phyloP scores from a whole-genome alignment of 2,797 vertebrate species.

The Hylomyscus alleni region DNA sequence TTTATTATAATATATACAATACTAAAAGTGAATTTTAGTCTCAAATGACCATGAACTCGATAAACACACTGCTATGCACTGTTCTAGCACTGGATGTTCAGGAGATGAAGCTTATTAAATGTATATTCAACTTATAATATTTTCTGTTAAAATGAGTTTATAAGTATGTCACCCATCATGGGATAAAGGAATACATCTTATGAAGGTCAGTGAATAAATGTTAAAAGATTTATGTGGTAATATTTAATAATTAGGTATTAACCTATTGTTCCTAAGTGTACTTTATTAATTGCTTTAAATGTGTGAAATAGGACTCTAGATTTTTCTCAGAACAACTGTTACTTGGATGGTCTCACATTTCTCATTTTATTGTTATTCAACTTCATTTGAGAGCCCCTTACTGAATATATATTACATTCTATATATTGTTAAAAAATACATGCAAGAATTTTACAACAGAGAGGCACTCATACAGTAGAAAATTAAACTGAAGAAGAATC shows the following conservation, averaged over 20 bases:
- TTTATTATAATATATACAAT: neutral
- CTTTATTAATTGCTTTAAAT: neutral
- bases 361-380: neutral
- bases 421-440: neutral
- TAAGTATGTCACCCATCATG: neutral
- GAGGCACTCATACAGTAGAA: neutral
- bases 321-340: slow-evolving; percentile 12
- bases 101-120: neutral
- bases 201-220: neutral
- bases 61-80: fast-evolving
- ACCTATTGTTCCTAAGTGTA: neutral
- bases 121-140: neutral
- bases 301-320: neutral
- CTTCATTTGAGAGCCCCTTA: slow-evolving; percentile 3
- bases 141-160: neutral
- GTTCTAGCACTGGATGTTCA: too few species aligned
- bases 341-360: neutral
- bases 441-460: neutral
- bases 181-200: neutral
- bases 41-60: neutral
- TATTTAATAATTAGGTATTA: neutral
- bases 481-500: neutral
- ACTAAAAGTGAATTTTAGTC: neutral
- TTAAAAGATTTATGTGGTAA: slow-evolving; percentile 35
- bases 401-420: neutral